Evolutionary conservation across 2,113 vertebrate genomes (phyloP).

Genomic region (Sinosuthora webbiana): DNA sequence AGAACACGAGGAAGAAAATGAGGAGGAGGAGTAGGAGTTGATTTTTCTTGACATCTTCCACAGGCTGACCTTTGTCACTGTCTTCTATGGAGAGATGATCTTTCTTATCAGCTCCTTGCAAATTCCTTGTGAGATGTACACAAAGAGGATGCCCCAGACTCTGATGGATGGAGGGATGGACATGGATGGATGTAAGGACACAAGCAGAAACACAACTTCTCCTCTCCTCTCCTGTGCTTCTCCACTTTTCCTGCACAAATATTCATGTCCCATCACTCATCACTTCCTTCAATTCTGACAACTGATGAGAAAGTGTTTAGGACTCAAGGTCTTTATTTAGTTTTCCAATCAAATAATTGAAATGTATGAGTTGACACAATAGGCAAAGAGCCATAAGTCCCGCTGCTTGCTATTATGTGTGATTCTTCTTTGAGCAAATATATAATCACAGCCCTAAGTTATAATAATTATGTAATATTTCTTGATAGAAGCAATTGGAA

Average conservation of each 20-base stretch:
- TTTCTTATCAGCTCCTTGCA: background rate
- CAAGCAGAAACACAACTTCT: background rate
- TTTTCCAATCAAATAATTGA: conserved; percentile 62
- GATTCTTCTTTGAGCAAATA: conserved; percentile 61
- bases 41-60: background rate
- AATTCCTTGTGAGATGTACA: background rate
- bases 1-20: background rate
- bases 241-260: background rate
- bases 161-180: background rate
- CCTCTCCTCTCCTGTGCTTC: background rate
- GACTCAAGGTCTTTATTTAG: conserved; percentile 13
- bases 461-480: conserved; percentile 73
- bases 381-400: conserved; percentile 12
- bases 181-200: background rate
- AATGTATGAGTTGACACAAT: conserved; percentile 48
- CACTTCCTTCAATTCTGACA: background rate
- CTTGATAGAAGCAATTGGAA: conserved; percentile 56
- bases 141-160: background rate
- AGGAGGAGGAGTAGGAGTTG: background rate
- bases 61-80: background rate
- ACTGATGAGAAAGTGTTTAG: background rate
- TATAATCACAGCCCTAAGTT: conserved; percentile 59
- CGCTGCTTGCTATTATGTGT: conserved; percentile 16
- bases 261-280: background rate
- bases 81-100: background rate